phyloP scores from a whole-genome alignment of 2,797 vertebrate genomes.

The Typhlichthys eigenmanni region DNA sequence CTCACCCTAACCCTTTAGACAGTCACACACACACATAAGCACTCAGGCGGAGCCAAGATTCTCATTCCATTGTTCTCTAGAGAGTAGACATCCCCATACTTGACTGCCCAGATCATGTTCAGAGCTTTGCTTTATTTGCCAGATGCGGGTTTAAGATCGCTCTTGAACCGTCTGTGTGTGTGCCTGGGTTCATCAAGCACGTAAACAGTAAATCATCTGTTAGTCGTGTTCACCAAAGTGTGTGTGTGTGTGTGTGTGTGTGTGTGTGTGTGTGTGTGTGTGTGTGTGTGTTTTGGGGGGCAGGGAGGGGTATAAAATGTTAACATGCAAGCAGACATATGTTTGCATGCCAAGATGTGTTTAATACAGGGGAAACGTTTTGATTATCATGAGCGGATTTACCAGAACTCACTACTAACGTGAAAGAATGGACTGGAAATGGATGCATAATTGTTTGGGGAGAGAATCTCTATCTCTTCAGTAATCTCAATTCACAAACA shows the following conservation, averaged over 20 bases:
- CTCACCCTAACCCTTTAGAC: conserved; percentile 48
- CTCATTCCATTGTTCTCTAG: conserved; percentile 69
- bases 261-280: conserved; percentile 9
- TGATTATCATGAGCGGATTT: background rate
- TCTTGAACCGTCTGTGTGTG: conserved; percentile 7
- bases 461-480: background rate
- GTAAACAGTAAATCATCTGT: conserved; percentile 5
- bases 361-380: background rate
- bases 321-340: background rate
- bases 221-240: conserved; percentile 9
- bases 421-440: conserved; percentile 23
- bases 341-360: background rate
- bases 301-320: too few species aligned
- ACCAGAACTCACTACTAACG: background rate
- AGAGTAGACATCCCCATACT: conserved; percentile 48
- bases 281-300: background rate
- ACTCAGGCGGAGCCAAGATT: conserved; percentile 44
- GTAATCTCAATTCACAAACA: too few species aligned
- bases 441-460: conserved; percentile 3
- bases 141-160: conserved; percentile 34
- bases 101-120: conserved; percentile 31
- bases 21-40: conserved; percentile 36
- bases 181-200: conserved; percentile 6
- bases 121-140: conserved; percentile 23
- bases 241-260: conserved; percentile 14